Percentiles rank a stretch among this genome's conserved stretches.
Conservation (phyloP, 2,888 invertebrate genomes). For the Spodoptera picta region DNA sequence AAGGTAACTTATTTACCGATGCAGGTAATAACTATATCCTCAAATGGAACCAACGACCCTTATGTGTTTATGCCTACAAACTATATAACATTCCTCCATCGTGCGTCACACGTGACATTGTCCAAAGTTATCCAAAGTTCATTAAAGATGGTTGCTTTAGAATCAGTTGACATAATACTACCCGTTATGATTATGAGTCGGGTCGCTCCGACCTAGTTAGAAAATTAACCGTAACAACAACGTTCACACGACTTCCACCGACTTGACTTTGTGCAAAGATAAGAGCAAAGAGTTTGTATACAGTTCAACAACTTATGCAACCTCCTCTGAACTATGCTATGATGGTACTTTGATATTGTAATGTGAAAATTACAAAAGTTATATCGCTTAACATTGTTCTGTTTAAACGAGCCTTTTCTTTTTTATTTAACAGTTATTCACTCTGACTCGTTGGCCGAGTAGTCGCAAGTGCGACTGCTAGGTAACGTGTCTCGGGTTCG, state of each 20-base stretch:
- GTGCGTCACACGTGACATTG: no score
- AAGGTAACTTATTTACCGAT: no score
- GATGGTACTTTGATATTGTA: neutral
- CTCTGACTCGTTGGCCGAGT: no score
- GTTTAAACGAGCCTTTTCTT: no score
- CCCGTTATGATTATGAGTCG: neutral
- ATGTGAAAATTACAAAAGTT: neutral
- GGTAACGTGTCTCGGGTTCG: no score
- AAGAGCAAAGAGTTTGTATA: constrained; percentile 26
- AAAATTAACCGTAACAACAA: constrained; percentile 22
- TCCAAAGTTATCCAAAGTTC: neutral
- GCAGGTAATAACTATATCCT: no score
- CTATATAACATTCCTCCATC: no score
- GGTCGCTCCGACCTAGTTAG: constrained; percentile 24
- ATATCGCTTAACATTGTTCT: no score
- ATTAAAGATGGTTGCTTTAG: constrained; percentile 3
- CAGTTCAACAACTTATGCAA: constrained; percentile 7
- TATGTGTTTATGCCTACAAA: no score
- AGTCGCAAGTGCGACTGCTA: no score
- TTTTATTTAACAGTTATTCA: no score
- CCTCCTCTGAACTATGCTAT: neutral
- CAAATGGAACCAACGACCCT: no score
- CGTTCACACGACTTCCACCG: constrained; percentile 10
- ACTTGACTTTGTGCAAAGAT: constrained; percentile 32
- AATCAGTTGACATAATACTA: neutral